phyloP scores from a whole-genome alignment of 1,140 invertebrate genomes.

The Pogonus chalceus region DNA sequence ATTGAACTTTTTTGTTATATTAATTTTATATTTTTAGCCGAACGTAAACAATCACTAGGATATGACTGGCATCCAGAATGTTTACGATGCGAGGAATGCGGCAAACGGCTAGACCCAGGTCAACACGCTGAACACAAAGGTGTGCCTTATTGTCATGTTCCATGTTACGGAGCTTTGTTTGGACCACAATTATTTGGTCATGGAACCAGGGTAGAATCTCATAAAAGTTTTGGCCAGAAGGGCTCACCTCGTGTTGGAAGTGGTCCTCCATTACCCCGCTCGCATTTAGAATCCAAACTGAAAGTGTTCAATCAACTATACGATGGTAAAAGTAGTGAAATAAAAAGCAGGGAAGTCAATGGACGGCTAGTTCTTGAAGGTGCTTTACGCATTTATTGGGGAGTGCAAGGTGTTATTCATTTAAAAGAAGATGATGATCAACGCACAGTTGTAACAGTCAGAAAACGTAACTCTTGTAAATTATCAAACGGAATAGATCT shows the following conservation, averaged over 20 bases:
- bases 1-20: constrained; percentile 10
- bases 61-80: constrained; percentile 92
- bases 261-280: constrained; percentile 43
- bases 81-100: constrained; percentile 81
- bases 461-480: constrained; percentile 58
- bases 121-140: constrained; percentile 88
- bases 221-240: constrained; percentile 71
- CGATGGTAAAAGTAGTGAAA: constrained; percentile 66
- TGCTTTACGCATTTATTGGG: constrained; percentile 74
- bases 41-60: constrained; percentile 81
- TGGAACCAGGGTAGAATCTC: constrained; percentile 75
- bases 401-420: constrained; percentile 71
- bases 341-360: constrained; percentile 67
- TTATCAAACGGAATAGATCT: constrained; percentile 27
- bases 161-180: constrained; percentile 81
- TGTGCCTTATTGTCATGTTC: constrained; percentile 82
- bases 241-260: constrained; percentile 29
- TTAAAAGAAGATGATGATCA: constrained; percentile 82
- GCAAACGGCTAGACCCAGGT: constrained; percentile 79
- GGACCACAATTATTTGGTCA: constrained; percentile 80
- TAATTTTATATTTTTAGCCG: constrained; percentile 50
- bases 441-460: constrained; percentile 56
- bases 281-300: constrained; percentile 67
- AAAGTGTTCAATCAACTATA: constrained; percentile 72
- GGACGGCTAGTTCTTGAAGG: constrained; percentile 70